phyloP scores from a whole-genome alignment of 2,113 vertebrate species.

The Marmota monax region DNA sequence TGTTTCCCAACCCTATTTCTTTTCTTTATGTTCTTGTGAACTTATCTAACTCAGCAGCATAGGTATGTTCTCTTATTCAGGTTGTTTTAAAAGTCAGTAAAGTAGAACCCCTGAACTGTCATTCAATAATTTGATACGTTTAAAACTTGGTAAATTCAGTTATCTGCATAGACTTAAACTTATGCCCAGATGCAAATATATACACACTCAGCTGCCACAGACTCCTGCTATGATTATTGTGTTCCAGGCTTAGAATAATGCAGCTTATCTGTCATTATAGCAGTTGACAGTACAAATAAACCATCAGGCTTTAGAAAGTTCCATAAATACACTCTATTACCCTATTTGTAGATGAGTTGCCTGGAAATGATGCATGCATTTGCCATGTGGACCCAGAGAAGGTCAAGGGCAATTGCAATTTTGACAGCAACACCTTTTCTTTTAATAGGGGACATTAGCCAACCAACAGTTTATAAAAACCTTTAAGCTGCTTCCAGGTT shows the following conservation, averaged over 20 bases:
- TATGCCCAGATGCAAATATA: background rate
- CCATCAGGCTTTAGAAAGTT: slow-evolving; percentile 52
- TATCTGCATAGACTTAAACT: background rate
- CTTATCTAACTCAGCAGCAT: background rate
- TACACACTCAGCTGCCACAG: accelerated
- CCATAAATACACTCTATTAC: slow-evolving; percentile 16
- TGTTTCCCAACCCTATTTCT: background rate
- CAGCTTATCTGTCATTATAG: slow-evolving; percentile 38
- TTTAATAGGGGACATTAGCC: background rate
- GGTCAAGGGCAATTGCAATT: slow-evolving; percentile 19
- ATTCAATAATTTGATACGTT: background rate
- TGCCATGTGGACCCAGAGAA: background rate
- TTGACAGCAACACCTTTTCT: slow-evolving; percentile 51
- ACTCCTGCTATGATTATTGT: background rate
- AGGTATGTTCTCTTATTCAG: background rate
- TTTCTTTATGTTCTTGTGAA: background rate
- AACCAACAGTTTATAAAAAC: slow-evolving; percentile 57
- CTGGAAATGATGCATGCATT: background rate
- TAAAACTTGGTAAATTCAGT: background rate
- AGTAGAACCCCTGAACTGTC: background rate
- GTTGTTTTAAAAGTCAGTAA: background rate
- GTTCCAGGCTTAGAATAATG: slow-evolving; percentile 46
- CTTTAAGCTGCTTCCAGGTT: background rate
- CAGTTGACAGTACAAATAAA: background rate
- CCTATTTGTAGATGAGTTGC: slow-evolving; percentile 50